phyloP scores from a whole-genome alignment of 2,888 invertebrate genomes.

The Eumerus sabulonum region DNA sequence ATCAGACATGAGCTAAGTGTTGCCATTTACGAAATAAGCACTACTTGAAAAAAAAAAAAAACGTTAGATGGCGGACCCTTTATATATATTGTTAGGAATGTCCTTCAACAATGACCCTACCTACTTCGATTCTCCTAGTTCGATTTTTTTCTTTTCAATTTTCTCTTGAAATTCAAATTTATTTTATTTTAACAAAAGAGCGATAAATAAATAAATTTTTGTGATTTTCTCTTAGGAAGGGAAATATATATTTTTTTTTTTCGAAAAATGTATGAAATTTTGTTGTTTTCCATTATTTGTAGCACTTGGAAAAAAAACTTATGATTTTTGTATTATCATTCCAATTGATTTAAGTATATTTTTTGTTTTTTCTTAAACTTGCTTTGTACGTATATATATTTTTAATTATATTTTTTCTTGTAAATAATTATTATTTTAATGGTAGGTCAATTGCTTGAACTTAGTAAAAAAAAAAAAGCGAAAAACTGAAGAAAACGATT shows the following conservation, averaged over 20 bases:
- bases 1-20: slow-evolving; percentile 18
- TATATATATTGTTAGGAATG: too few relatives aligned
- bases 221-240: slow-evolving; percentile 11
- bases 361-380: slow-evolving; percentile 41
- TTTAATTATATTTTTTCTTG: slow-evolving; percentile 52
- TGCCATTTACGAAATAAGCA: too few relatives aligned
- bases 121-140: slow-evolving; percentile 3
- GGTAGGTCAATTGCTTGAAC: slow-evolving; percentile 67
- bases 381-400: too few relatives aligned
- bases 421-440: slow-evolving; percentile 62
- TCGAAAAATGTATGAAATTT: slow-evolving; percentile 9
- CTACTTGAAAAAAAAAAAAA: background rate
- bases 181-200: slow-evolving; percentile 5
- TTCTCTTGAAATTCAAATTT: slow-evolving; percentile 6
- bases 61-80: too few relatives aligned
- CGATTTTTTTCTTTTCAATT: background rate
- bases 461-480: slow-evolving; percentile 59
- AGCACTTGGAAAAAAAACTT: slow-evolving; percentile 43
- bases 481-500: slow-evolving; percentile 53
- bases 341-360: slow-evolving; percentile 66
- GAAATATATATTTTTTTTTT: slow-evolving; percentile 9
- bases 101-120: slow-evolving; percentile 38
- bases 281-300: slow-evolving; percentile 41
- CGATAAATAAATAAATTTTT: slow-evolving; percentile 26
- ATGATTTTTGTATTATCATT: slow-evolving; percentile 70